A percentile compares a stretch with the other conserved stretches of the same genome.
Conservation (phyloP, 2,797 vertebrate species). For the Alfaro cultratus region DNA sequence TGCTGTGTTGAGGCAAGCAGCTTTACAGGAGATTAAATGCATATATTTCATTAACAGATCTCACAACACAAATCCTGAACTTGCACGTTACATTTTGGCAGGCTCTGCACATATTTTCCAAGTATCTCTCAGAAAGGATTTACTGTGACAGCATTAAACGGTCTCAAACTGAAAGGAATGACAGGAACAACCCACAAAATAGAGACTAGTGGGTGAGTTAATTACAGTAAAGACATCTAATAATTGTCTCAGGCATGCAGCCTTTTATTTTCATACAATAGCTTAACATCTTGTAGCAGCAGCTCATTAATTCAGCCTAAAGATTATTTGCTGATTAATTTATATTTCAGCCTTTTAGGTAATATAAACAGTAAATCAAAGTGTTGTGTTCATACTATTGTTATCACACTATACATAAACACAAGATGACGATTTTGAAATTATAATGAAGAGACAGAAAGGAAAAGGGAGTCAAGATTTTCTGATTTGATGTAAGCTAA, state of each 20-base stretch:
- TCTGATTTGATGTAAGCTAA: not conserved
- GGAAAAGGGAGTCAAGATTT: not conserved
- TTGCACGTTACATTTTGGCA: not conserved
- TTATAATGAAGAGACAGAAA: slow-evolving; percentile 3
- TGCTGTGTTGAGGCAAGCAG: slow-evolving; percentile 12
- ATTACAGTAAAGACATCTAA: slow-evolving; percentile 39
- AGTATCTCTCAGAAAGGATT: slow-evolving; percentile 1
- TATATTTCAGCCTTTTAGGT: not conserved
- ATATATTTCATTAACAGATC: slow-evolving; percentile 25
- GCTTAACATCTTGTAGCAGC: not conserved
- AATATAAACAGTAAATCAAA: not conserved
- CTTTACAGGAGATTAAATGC: slow-evolving; percentile 12
- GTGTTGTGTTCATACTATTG: not conserved
- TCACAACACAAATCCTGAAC: not conserved
- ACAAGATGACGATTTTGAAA: not conserved
- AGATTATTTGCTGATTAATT: not conserved
- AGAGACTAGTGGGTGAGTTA: slow-evolving; percentile 34
- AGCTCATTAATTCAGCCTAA: slow-evolving; percentile 3
- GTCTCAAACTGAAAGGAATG: slow-evolving; percentile 42
- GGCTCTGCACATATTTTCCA: slow-evolving; percentile 1
- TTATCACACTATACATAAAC: not conserved
- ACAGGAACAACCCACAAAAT: slow-evolving; percentile 46
- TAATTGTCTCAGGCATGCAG: slow-evolving; percentile 22
- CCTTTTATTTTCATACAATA: slow-evolving; percentile 2
- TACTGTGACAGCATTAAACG: slow-evolving; percentile 4